Conservation (phyloP, 2,113 vertebrate species). For the Hemiscyllium ocellatum region DNA sequence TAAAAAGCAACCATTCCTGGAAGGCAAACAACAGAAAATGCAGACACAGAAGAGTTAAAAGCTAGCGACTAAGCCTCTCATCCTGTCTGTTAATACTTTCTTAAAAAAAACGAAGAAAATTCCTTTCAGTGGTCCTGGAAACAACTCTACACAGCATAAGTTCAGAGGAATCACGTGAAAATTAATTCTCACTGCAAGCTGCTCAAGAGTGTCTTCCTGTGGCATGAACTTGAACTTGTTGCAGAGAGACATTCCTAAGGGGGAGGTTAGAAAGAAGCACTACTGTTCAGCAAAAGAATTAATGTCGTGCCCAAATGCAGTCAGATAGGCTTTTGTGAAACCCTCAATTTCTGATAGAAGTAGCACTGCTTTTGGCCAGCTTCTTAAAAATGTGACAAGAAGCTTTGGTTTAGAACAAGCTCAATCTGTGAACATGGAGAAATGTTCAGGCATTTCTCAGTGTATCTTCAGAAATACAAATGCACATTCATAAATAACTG, state of each 20-base stretch:
- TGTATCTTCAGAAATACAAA: background rate
- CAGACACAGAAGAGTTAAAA: background rate
- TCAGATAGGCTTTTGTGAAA: background rate
- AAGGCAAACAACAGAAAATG: background rate
- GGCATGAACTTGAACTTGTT: conserved; percentile 64
- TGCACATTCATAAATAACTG: background rate
- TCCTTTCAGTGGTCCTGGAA: conserved; percentile 61
- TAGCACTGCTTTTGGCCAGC: background rate
- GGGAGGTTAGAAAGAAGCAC: background rate
- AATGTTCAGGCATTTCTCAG: background rate
- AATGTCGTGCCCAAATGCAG: background rate
- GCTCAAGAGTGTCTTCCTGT: conserved; percentile 54
- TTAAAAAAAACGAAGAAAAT: conserved; percentile 52
- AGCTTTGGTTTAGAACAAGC: background rate
- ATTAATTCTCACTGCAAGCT: conserved; percentile 57
- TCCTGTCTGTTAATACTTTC: too few relatives aligned
- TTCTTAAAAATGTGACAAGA: background rate
- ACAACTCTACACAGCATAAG: conserved; percentile 50
- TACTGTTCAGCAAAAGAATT: background rate
- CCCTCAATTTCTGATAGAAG: background rate
- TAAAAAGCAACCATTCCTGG: background rate
- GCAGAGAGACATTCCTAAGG: conserved; percentile 37
- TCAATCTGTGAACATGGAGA: background rate
- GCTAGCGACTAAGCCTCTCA: background rate
- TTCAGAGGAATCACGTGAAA: conserved; percentile 61